Evolutionary conservation across 2,113 vertebrate genomes (phyloP).

Genomic region (Calyptomena viridis): DNA sequence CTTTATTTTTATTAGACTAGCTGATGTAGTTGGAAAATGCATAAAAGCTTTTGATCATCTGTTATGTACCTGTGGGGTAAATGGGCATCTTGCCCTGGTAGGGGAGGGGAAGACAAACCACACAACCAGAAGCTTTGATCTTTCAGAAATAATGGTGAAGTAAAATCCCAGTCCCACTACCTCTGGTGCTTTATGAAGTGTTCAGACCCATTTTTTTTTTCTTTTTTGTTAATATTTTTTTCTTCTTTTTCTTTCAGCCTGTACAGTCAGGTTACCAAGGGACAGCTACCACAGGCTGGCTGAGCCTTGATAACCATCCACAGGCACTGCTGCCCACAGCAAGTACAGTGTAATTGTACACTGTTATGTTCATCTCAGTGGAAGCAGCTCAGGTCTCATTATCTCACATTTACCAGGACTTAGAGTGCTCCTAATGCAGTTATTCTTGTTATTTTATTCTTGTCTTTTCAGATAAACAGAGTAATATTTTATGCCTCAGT

Average conservation of each 20-base stretch:
- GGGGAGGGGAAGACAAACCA: neutral
- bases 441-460: neutral
- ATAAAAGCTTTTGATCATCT: neutral
- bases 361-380: neutral
- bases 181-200: neutral
- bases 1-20: neutral
- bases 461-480: neutral
- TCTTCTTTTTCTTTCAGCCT: neutral
- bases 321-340: neutral
- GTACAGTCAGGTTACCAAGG: neutral
- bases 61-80: neutral
- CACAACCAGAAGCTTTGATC: neutral
- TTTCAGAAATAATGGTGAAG: neutral
- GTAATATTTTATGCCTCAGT: neutral
- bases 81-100: neutral
- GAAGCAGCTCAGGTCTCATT: constrained; percentile 13
- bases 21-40: neutral
- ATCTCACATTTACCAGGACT: neutral
- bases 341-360: neutral
- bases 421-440: neutral
- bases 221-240: accelerated
- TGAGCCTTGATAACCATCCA: neutral
- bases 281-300: neutral
- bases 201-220: neutral
- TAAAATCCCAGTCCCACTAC: neutral